Evolutionary conservation across 2,113 vertebrate genomes (phyloP).

Genomic region (Paradoxurus hermaphroditus): DNA sequence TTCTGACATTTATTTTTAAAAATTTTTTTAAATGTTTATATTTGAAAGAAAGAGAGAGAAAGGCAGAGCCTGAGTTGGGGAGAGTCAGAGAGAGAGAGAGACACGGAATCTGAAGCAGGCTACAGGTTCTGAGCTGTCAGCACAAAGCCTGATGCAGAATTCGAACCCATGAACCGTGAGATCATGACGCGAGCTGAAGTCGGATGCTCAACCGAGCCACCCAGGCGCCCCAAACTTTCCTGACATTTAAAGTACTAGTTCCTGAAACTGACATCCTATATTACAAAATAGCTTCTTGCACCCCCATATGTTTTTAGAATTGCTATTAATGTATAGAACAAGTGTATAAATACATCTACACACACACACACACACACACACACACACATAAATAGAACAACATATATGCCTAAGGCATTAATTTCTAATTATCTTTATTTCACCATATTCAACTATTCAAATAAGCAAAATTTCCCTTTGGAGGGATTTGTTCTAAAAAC

Average conservation of each 20-base stretch:
- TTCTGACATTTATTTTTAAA: background rate
- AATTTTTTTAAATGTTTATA: no score
- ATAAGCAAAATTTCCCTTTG: background rate
- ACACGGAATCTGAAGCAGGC: no score
- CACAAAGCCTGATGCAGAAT: no score
- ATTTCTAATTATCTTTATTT: constrained; percentile 26
- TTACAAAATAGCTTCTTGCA: background rate
- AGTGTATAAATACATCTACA: background rate
- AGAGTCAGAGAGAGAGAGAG: no score
- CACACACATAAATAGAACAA: background rate
- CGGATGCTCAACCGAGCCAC: no score
- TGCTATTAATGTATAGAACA: background rate
- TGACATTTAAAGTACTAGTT: background rate
- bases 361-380: no score
- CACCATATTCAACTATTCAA: background rate
- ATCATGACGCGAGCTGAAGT: no score
- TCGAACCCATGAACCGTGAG: no score
- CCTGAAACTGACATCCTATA: background rate
- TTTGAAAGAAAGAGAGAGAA: no score
- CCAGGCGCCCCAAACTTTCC: background rate
- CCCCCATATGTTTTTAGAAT: background rate
- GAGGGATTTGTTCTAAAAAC: background rate
- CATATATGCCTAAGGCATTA: background rate
- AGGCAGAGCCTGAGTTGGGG: no score
- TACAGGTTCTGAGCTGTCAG: no score